phyloP scores from a whole-genome alignment of 2,797 vertebrate genomes.

The Notamacropus eugenii region DNA sequence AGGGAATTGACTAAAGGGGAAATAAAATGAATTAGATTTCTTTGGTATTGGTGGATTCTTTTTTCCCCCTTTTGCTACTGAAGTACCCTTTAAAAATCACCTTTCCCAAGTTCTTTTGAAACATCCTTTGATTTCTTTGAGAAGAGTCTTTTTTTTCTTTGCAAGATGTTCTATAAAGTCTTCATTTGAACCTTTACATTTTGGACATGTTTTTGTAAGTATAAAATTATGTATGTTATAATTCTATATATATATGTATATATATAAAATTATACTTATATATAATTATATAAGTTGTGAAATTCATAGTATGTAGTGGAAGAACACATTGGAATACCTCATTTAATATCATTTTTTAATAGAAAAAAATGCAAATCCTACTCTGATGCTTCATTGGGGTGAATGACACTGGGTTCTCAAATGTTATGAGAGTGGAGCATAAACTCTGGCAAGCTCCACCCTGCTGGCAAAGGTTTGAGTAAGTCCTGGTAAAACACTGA shows the following conservation, averaged over 20 bases:
- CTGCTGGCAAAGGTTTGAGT: neutral
- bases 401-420: neutral
- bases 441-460: neutral
- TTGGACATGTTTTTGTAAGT: conserved; percentile 44
- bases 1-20: conserved; percentile 10
- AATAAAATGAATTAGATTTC: conserved; percentile 19
- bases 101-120: conserved; percentile 12
- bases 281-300: too few relatives aligned
- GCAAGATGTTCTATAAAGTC: conserved; percentile 13
- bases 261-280: too few relatives aligned
- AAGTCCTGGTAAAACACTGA: neutral
- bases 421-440: neutral
- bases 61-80: neutral
- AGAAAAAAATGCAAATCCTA: neutral
- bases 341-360: neutral
- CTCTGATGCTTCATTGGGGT: neutral
- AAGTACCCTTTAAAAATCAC: neutral
- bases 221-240: too few relatives aligned
- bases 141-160: conserved; percentile 8
- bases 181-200: conserved; percentile 33
- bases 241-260: too few relatives aligned
- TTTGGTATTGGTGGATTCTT: conserved; percentile 20
- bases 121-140: conserved; percentile 31
- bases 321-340: conserved; percentile 5
- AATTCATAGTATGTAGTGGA: neutral